Evolutionary conservation across 2,888 invertebrate genomes (phyloP), one percentile per base, ranked within the genome.

Genomic region (Eledona agricola): DNA sequence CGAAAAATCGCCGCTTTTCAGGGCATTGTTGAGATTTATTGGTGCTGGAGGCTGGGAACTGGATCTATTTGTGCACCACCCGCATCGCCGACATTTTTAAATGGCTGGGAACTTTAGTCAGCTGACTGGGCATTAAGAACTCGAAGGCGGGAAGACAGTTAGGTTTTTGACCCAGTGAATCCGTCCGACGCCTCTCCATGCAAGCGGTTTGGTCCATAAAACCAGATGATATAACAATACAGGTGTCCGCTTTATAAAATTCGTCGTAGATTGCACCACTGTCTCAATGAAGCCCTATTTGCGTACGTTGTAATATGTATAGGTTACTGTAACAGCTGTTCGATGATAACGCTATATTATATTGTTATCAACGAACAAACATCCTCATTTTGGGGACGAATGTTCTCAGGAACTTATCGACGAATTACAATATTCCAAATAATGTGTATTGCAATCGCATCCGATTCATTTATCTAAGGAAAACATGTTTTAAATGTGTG

Each of bases 1-100:
- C n/a, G n/a, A n/a, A n/a, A n/a, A n/a, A n/a, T n/a, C n/a, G n/a
- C n/a, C n/a, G n/a, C n/a, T n/a, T n/a, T n/a, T n/a, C n/a, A n/a
- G n/a, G n/a, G n/a, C n/a, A n/a, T n/a, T n/a, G n/a, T n/a, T n/a
- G n/a, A n/a, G n/a, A 29, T 29, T 29, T 29, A 34, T 17, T 17
- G 12, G 20, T 26, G 9, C n/a, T 26, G 9, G 26, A 26, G 26
- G 20, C 7, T 42, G 15, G 13, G 12, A 42, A 15, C 7, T 17
- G 35, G 28, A 17, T 17, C n/a, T 47, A 35, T 35, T 28, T 28
- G n/a, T 15, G 13, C 40, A 40, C 59, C 62, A 62, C 62, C 62
- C 62, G 62, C 62, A 59, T 59, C 47, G 62, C 28, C 51, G 54
- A 57, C 55, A 56, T 56, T 58, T 60, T 57, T 60, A 57, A 62